Evolutionary conservation across 92 coral and sea anemone species (phyloP).

Genomic region (Actinostola sp.): DNA sequence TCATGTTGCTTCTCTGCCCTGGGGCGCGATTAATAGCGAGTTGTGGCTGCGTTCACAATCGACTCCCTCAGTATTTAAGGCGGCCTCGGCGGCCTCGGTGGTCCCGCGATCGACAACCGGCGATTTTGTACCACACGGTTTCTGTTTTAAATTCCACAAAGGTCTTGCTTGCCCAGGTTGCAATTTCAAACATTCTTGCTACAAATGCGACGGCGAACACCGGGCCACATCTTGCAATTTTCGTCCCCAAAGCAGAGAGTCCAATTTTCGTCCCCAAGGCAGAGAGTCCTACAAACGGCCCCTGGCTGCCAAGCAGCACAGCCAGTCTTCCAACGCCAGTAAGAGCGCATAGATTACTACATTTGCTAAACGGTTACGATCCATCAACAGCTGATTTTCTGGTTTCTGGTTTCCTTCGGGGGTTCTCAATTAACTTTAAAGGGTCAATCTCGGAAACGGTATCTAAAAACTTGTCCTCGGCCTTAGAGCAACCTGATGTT

Average conservation of each 20-base stretch:
- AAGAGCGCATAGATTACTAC: constrained; percentile 27
- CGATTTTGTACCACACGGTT: constrained; percentile 13
- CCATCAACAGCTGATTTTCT: background rate
- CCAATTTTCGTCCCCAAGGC: constrained; percentile 19
- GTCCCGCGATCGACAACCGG: too few relatives aligned
- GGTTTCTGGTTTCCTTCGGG: constrained; percentile 40
- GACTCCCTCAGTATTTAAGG: background rate
- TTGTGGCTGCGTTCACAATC: constrained; percentile 47
- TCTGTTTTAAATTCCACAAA: constrained; percentile 21
- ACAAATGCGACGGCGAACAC: constrained; percentile 45
- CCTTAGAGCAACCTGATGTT: constrained; percentile 39
- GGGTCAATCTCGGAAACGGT: constrained; percentile 19
- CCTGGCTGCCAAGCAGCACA: background rate
- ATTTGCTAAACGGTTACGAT: constrained; percentile 34
- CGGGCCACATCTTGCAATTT: constrained; percentile 14
- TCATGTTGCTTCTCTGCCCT: constrained; percentile 24
- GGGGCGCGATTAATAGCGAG: constrained; percentile 58
- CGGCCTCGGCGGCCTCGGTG: too few relatives aligned
- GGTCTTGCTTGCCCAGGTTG: constrained; percentile 48
- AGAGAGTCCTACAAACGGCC: constrained; percentile 17
- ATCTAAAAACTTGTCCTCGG: constrained; percentile 49
- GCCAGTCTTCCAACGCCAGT: constrained; percentile 52
- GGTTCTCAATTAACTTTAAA: constrained; percentile 42
- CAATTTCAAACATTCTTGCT: constrained; percentile 45
- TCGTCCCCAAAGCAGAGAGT: constrained; percentile 36